Percentiles rank a stretch among this genome's conserved stretches.
Conservation (phyloP, 2,113 vertebrate genomes). For the Embiotoca jacksoni region DNA sequence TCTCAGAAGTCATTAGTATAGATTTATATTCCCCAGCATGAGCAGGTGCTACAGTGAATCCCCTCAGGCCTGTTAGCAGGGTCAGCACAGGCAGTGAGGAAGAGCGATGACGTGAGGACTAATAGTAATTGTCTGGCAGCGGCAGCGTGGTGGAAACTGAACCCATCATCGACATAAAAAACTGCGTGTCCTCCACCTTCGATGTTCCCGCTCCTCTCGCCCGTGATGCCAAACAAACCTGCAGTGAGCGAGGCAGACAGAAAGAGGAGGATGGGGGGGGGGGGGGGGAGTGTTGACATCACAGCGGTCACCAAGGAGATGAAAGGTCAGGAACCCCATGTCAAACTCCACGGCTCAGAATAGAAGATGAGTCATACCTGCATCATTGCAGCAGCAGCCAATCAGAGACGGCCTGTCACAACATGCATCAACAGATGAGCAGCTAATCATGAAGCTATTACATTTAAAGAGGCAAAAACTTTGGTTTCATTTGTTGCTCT, state of each 20-base stretch:
- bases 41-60: constrained; percentile 19
- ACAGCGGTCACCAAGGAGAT: constrained; percentile 68
- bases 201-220: not conserved
- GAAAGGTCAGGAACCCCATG: constrained; percentile 64
- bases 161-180: not conserved
- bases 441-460: constrained; percentile 24
- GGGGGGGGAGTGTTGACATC: constrained; percentile 47
- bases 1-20: constrained; percentile 27
- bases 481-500: too few relatives aligned
- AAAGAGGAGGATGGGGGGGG: constrained; percentile 8
- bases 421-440: constrained; percentile 16
- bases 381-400: constrained; percentile 51
- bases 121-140: constrained; percentile 10
- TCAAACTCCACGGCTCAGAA: constrained; percentile 58
- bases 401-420: constrained; percentile 25
- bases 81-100: not conserved
- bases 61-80: not conserved
- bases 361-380: constrained; percentile 74
- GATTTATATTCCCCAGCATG: constrained; percentile 54
- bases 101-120: not conserved
- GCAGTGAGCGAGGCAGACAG: not conserved
- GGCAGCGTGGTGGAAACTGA: not conserved
- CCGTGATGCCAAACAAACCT: constrained; percentile 2
- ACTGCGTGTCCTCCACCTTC: constrained; percentile 3
- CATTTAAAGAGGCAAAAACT: too few relatives aligned